These are phyloP conservation scores for Ageneiosus marmoratus DNA, from an alignment of 2,113 vertebrate species.

Conservation along the genomic window DNA sequence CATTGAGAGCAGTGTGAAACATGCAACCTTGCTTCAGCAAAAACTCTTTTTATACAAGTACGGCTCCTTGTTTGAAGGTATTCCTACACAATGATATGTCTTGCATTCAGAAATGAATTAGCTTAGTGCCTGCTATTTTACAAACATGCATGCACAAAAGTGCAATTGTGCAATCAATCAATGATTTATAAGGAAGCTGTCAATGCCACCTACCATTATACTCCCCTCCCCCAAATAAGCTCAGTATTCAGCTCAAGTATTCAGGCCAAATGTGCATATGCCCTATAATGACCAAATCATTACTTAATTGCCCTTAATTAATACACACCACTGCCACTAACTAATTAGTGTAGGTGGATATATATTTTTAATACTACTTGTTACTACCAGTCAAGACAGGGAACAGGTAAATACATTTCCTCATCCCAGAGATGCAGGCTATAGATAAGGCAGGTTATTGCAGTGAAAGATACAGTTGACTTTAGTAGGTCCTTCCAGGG, in stretches of 20 bases:
- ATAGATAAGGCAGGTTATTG: slow-evolving; percentile 75
- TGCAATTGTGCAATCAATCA: background rate
- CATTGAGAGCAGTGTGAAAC: background rate
- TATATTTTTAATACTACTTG: background rate
- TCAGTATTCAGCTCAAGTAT: background rate
- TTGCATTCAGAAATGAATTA: background rate
- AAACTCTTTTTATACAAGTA: background rate
- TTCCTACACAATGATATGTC: background rate
- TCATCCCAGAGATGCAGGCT: slow-evolving; percentile 60
- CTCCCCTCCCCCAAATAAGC: background rate
- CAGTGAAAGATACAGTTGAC: slow-evolving; percentile 75
- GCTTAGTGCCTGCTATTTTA: background rate
- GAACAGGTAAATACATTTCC: slow-evolving; percentile 41
- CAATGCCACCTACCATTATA: background rate
- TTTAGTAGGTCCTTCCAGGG: slow-evolving; percentile 72
- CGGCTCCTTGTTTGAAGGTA: background rate
- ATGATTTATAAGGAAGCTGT: background rate
- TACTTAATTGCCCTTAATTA: slow-evolving; percentile 1
- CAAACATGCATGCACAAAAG: background rate
- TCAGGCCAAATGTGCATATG: background rate
- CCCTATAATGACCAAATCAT: background rate
- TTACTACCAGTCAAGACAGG: background rate
- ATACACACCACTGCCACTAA: background rate
- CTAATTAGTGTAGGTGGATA: background rate
- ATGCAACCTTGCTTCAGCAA: background rate